Conservation (phyloP, 2,113 vertebrate species). For the Oryzias curvinotus region DNA sequence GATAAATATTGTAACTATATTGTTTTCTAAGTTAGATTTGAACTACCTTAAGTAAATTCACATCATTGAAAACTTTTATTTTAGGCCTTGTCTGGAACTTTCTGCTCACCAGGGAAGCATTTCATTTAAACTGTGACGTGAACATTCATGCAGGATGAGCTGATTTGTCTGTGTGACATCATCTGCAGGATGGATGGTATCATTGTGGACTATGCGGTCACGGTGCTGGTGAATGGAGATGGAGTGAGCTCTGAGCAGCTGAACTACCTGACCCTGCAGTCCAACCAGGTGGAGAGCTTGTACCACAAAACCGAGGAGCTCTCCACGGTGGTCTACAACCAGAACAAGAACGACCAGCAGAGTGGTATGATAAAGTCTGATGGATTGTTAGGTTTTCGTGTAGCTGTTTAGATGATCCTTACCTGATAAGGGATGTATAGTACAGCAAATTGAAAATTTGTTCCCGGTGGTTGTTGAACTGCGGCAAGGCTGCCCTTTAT, state of each 20-base stretch:
- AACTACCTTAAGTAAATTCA: too few relatives aligned
- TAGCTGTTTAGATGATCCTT: not conserved
- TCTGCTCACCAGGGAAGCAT: too few relatives aligned
- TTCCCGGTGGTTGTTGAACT: too few relatives aligned
- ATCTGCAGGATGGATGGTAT: conserved; percentile 72
- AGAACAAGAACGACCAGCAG: conserved; percentile 79
- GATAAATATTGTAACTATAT: too few relatives aligned
- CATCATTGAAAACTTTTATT: too few relatives aligned
- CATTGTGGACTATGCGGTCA: conserved; percentile 83
- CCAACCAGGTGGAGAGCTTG: conserved; percentile 87
- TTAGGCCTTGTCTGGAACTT: too few relatives aligned
- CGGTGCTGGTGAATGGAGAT: conserved; percentile 77
- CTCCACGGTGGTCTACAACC: conserved; percentile 79
- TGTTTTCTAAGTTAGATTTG: too few relatives aligned
- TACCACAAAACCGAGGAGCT: conserved; percentile 78
- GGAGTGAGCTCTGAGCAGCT: conserved; percentile 84
- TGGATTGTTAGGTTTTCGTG: not conserved
- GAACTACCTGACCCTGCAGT: conserved; percentile 88
- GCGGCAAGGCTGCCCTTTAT: too few relatives aligned
- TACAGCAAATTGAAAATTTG: too few relatives aligned
- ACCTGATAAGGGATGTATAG: too few relatives aligned
- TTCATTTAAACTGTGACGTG: too few relatives aligned
- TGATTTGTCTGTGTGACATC: not conserved
- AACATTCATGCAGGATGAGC: too few relatives aligned
- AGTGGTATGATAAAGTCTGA: conserved; percentile 68